Evolutionary conservation across 2,797 vertebrate species (phyloP).

Genomic region (Tamandua tetradactyla): DNA sequence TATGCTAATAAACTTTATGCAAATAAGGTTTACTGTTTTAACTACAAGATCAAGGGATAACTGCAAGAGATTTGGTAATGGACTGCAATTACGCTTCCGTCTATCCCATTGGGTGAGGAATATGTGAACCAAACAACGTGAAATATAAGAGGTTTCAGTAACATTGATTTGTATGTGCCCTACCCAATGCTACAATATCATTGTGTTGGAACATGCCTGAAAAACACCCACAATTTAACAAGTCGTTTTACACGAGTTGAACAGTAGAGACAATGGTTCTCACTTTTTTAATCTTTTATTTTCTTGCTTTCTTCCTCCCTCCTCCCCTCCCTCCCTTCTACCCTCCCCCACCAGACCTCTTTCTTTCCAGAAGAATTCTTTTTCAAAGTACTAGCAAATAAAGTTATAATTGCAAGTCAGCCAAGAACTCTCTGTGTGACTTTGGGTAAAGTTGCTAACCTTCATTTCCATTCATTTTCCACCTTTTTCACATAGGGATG

Average conservation of each 20-base stretch:
- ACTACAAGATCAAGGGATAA: slow-evolving; percentile 78
- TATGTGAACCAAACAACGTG: slow-evolving; percentile 53
- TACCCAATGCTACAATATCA: background rate
- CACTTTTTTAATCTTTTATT: background rate
- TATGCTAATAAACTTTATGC: slow-evolving; percentile 76
- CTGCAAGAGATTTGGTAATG: slow-evolving; percentile 77
- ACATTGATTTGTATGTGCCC: too few relatives aligned
- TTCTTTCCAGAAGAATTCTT: background rate
- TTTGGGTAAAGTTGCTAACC: background rate
- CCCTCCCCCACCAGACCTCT: too few relatives aligned
- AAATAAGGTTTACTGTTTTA: slow-evolving; percentile 73
- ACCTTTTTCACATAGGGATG: background rate
- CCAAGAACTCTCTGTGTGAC: background rate
- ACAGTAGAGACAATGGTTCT: background rate
- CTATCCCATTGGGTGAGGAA: background rate
- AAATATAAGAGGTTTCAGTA: too few relatives aligned
- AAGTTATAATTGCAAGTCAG: background rate
- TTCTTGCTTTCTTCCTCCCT: too few relatives aligned
- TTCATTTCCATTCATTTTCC: background rate
- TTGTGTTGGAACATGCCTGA: background rate
- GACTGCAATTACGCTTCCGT: slow-evolving; percentile 73
- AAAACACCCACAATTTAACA: background rate
- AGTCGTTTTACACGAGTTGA: background rate
- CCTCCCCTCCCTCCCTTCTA: background rate
- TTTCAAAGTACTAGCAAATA: background rate